Evolutionary conservation across 2,888 invertebrate genomes (phyloP).

Genomic region (Andrena praecox): DNA sequence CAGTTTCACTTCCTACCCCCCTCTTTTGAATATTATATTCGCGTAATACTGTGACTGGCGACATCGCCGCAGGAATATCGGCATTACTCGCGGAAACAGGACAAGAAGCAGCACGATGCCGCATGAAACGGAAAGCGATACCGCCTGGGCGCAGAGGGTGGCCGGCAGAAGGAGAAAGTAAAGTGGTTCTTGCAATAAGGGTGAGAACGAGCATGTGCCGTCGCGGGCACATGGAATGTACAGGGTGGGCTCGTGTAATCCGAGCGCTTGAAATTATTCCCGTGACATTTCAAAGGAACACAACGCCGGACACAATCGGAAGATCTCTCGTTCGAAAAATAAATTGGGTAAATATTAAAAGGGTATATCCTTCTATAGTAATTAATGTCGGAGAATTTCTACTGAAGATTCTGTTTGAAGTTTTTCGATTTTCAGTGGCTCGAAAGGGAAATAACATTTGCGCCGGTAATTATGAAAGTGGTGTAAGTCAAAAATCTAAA

Average conservation of each 20-base stretch:
- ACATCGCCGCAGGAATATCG: conserved; percentile 66
- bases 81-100: conserved; percentile 49
- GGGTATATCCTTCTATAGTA: too few species aligned
- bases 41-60: conserved; percentile 55
- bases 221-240: conserved; percentile 58
- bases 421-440: too few species aligned
- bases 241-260: conserved; percentile 23
- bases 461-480: too few species aligned
- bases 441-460: too few species aligned
- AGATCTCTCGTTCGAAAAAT: neutral
- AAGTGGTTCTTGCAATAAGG: conserved; percentile 76
- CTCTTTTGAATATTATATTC: conserved; percentile 70
- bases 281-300: too few species aligned
- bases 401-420: neutral
- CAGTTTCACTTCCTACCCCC: conserved; percentile 36
- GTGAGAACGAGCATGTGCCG: conserved; percentile 76
- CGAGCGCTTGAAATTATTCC: neutral
- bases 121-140: conserved; percentile 45
- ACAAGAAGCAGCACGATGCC: conserved; percentile 34
- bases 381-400: neutral
- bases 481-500: too few species aligned
- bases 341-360: neutral
- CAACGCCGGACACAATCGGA: too few species aligned
- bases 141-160: neutral
- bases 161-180: conserved; percentile 49